phyloP scores from a whole-genome alignment of 2,797 vertebrate genomes.

The Mus spretus region DNA sequence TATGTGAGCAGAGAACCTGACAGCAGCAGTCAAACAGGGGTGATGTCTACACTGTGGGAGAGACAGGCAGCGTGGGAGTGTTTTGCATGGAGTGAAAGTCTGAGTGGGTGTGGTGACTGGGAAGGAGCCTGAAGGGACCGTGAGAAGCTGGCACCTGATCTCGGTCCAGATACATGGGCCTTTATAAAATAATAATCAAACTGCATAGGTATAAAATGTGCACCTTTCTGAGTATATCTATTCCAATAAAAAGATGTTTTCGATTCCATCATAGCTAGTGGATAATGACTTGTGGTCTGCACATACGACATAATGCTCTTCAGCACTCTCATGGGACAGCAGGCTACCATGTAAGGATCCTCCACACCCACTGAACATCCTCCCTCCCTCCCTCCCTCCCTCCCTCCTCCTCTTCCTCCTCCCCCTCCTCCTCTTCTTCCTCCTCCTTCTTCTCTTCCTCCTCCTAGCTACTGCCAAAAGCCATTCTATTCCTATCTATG shows the following conservation, averaged over 20 bases:
- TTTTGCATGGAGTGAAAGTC: fast-evolving
- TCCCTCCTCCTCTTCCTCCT: no score
- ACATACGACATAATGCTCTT: not conserved
- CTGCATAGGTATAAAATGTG: not conserved
- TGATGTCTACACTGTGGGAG: not conserved
- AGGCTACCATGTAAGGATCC: not conserved
- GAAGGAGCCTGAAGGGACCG: not conserved
- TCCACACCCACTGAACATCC: no score
- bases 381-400: not conserved
- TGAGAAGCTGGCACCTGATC: not conserved
- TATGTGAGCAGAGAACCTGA: not conserved
- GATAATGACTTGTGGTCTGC: not conserved
- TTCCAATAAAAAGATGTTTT: not conserved
- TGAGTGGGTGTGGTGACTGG: fast-evolving
- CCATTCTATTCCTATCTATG: not conserved
- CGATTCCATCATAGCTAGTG: not conserved
- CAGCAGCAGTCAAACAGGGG: not conserved
- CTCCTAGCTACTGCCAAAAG: not conserved
- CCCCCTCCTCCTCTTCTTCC: not conserved
- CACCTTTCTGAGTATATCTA: not conserved
- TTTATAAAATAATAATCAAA: not conserved
- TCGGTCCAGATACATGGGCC: not conserved
- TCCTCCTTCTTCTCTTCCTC: no score
- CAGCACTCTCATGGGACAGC: not conserved
- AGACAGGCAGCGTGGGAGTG: not conserved